Conservation (phyloP, 2,797 vertebrate species). For the Molossus alvarezi region DNA sequence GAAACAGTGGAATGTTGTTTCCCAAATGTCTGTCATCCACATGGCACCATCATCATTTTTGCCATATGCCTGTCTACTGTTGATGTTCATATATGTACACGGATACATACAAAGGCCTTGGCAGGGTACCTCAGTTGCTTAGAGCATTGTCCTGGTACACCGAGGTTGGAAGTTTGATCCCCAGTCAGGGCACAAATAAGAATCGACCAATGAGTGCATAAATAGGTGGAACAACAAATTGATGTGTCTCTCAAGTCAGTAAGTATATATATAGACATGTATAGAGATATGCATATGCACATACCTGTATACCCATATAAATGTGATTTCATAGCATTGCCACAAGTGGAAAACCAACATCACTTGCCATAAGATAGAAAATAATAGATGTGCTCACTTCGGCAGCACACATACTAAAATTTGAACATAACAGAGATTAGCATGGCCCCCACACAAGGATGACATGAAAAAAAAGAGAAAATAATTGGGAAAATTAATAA, state of each 20-base stretch:
- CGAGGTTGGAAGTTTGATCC: not conserved
- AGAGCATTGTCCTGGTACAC: not conserved
- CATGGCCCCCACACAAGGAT: no score
- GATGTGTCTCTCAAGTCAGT: not conserved
- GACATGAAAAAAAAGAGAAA: not conserved
- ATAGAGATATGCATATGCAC: no score
- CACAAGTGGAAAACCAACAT: not conserved
- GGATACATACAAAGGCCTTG: not conserved
- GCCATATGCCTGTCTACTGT: not conserved
- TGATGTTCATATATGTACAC: not conserved
- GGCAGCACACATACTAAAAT: not conserved
- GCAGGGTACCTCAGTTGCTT: not conserved
- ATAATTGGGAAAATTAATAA: not conserved
- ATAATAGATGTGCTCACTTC: not conserved
- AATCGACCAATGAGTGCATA: not conserved
- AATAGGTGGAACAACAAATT: not conserved
- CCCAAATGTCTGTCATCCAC: not conserved
- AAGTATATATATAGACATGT: not conserved
- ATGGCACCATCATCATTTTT: not conserved
- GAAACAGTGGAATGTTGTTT: not conserved
- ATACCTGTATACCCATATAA: rapidly evolving
- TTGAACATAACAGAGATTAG: not conserved
- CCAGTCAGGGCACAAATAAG: not conserved
- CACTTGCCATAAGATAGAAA: not conserved
- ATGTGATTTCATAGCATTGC: not conserved